Percentiles rank a stretch among this genome's conserved stretches.
Conservation (phyloP, 1,140 invertebrate species). For the Callitettix versicolor region DNA sequence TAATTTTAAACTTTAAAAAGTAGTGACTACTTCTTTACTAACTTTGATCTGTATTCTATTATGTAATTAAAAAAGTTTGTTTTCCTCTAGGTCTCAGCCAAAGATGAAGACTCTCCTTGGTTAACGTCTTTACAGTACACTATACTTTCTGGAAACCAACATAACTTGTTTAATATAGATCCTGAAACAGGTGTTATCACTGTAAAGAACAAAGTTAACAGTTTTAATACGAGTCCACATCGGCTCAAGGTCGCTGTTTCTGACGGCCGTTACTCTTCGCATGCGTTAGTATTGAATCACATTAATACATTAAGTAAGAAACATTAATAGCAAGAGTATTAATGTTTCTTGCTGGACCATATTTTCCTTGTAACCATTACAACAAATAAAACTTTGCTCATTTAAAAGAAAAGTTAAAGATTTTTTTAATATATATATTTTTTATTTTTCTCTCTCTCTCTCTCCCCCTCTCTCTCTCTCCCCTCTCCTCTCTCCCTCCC, state of each 20-base stretch:
- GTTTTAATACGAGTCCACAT: slow-evolving; percentile 44
- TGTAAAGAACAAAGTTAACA: slow-evolving; percentile 43
- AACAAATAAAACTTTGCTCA: neutral
- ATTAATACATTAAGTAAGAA: neutral
- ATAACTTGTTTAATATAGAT: slow-evolving; percentile 68
- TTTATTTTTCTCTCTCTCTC: too few species aligned
- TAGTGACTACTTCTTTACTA: too few species aligned
- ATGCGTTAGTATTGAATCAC: slow-evolving; percentile 31
- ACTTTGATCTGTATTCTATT: too few species aligned
- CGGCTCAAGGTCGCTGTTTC: slow-evolving; percentile 55
- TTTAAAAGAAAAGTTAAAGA: neutral
- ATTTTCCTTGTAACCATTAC: neutral
- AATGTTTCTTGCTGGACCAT: neutral
- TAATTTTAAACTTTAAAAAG: too few species aligned
- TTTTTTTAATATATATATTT: neutral
- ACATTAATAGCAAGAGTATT: neutral
- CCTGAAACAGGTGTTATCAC: slow-evolving; percentile 58
- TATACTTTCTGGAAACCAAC: slow-evolving; percentile 71
- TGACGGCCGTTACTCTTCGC: slow-evolving; percentile 43
- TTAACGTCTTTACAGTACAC: slow-evolving; percentile 61
- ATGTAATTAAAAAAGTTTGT: too few species aligned
- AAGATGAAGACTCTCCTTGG: slow-evolving; percentile 56
- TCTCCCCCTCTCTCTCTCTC: too few species aligned
- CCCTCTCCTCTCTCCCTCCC: too few species aligned
- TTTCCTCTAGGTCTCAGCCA: slow-evolving; percentile 46